These are phyloP conservation scores for Sturmia bella DNA, from an alignment of 2,888 invertebrate species.

Conservation along the genomic window DNA sequence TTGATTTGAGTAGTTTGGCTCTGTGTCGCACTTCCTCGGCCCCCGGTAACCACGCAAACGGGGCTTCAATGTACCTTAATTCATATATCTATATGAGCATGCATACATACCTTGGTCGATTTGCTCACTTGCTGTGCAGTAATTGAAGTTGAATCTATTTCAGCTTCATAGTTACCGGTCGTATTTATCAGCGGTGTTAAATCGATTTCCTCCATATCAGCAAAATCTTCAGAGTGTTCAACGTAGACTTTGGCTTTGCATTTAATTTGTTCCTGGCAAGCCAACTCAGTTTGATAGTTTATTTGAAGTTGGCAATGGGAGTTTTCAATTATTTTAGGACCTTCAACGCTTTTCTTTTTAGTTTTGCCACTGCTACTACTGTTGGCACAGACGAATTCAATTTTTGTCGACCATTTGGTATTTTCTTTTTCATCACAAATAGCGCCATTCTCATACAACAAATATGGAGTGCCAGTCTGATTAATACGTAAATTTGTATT, in stretches of 20 bases:
- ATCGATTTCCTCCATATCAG: slow-evolving; percentile 76
- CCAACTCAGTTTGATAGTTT: slow-evolving; percentile 80
- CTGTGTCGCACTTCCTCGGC: too few relatives aligned
- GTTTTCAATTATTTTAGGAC: slow-evolving; percentile 81
- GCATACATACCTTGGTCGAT: slow-evolving; percentile 77
- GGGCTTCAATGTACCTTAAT: background rate
- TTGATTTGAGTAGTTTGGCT: too few relatives aligned
- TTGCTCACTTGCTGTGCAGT: slow-evolving; percentile 75
- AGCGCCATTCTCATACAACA: slow-evolving; percentile 80
- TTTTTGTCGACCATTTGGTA: slow-evolving; percentile 80
- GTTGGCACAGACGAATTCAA: slow-evolving; percentile 81
- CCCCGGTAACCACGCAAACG: too few relatives aligned
- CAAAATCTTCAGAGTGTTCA: slow-evolving; percentile 74
- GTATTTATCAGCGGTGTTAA: slow-evolving; percentile 81
- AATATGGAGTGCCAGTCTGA: slow-evolving; percentile 80
- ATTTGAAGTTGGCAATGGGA: slow-evolving; percentile 81
- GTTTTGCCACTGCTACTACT: slow-evolving; percentile 69
- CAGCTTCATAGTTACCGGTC: slow-evolving; percentile 80
- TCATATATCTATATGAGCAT: background rate
- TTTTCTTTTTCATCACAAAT: slow-evolving; percentile 71
- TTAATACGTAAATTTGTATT: slow-evolving; percentile 79
- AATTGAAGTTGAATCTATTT: slow-evolving; percentile 75
- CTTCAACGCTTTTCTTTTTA: slow-evolving; percentile 27
- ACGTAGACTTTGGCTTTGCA: slow-evolving; percentile 77
- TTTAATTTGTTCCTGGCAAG: slow-evolving; percentile 80